Base-by-base conservation (phyloP, 2,113 vertebrate genomes). In the Ictalurus furcatus region DNA sequence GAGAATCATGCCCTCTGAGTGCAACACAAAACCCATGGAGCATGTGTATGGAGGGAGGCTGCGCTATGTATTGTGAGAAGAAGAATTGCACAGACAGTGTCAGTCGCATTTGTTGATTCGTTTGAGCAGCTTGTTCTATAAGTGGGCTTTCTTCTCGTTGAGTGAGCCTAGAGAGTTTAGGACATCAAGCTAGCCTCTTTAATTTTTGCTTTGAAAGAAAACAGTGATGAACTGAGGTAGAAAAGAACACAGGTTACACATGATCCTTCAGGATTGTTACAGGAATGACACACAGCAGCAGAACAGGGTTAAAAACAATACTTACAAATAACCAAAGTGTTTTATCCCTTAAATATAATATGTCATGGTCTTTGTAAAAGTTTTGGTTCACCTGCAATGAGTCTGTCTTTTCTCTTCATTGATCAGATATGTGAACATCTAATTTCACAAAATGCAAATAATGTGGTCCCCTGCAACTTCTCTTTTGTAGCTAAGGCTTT, bases 211-310 rank as follows among this genome's bases (percentile, higher is more conserved):
- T 95, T 96, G 91, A 92, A 93, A 96, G 95, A 97, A 95, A 97
- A 97, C 94, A 28, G 56, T 93, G 97, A 96, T 93, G 95, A 97
- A 97, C 96, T 96, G 97, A 98, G 97, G 98, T 98, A 98, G 97
- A 97, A 97, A 96, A 95, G 86, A 97, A 97, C 95, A 91, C 93
- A 93, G 95, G 96, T 94, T 93, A 94, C 94, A 95, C 93, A 93
- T 96, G 94, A 95, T 94, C 95, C 94, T 94, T 94, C 67, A 91
- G 92, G 90, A 94, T 93, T 93, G 94, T 94, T 94, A 94, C 59
- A 86, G 73, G 28, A 91, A 92, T 93, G 94, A 95, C 93, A 95
- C 94, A 94, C 92, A 93, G 93, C 94, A 94, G 93, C 93, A 91
- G 92, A 91, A 94, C 87, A 91, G 89, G 90, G 92, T 90, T 88